These are phyloP conservation scores for Leptinotarsa defecta DNA, from an alignment of 1,140 invertebrate species.

Conservation along the genomic window DNA sequence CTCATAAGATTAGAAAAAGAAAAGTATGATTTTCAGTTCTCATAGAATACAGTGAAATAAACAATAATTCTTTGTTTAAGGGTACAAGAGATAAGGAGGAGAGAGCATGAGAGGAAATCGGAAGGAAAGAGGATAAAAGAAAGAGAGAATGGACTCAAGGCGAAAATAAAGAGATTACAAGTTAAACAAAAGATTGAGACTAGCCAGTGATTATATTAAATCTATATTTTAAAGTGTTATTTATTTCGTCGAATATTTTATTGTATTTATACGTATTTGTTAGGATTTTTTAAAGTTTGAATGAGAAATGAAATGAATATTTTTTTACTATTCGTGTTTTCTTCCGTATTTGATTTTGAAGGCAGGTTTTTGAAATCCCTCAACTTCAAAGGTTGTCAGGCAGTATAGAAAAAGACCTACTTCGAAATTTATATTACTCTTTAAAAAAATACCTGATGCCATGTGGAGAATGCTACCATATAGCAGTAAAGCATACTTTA, in stretches of 20 bases:
- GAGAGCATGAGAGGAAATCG: slow-evolving; percentile 43
- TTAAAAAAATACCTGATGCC: too few species aligned
- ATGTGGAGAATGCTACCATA: too few species aligned
- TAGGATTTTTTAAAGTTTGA: slow-evolving; percentile 16
- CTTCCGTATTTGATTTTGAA: not conserved
- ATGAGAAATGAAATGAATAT: slow-evolving; percentile 15
- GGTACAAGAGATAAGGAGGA: slow-evolving; percentile 50
- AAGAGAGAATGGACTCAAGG: slow-evolving; percentile 51
- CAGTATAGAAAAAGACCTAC: too few species aligned
- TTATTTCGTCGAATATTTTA: slow-evolving; percentile 32
- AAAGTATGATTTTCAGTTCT: slow-evolving; percentile 63
- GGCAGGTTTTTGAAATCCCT: too few species aligned
- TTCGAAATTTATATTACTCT: too few species aligned
- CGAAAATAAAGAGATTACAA: slow-evolving; percentile 47
- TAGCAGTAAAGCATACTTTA: too few species aligned
- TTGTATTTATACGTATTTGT: slow-evolving; percentile 12
- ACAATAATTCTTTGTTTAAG: slow-evolving; percentile 40
- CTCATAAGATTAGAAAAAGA: slow-evolving; percentile 83
- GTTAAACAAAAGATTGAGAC: slow-evolving; percentile 33
- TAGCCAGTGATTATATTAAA: slow-evolving; percentile 7
- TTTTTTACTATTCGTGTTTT: slow-evolving; percentile 11
- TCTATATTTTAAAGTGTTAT: slow-evolving; percentile 20
- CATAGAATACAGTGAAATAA: slow-evolving; percentile 2
- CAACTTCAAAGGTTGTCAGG: too few species aligned
- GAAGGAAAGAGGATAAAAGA: slow-evolving; percentile 48